Conservation (phyloP, 2,797 vertebrate species). For the Schizopygopsis malacanthus region DNA sequence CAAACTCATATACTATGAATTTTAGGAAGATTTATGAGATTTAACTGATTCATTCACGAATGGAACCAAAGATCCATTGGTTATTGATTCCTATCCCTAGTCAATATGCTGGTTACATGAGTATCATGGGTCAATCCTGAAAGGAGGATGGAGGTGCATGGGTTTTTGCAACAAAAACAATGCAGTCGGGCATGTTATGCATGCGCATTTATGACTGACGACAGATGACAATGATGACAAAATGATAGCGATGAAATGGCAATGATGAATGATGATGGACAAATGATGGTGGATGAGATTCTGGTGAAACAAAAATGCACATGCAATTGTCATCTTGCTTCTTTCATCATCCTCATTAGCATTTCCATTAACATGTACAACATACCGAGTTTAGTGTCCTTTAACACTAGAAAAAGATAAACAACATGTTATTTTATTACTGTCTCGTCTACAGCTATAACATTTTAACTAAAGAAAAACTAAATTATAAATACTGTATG, state of each 20-base stretch:
- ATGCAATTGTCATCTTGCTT: constrained; percentile 62
- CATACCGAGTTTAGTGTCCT: constrained; percentile 70
- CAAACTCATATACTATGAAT: neutral
- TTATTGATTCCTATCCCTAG: constrained; percentile 31
- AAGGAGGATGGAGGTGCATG: constrained; percentile 54
- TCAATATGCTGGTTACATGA: constrained; percentile 5
- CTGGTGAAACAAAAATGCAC: constrained; percentile 58
- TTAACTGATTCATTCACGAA: neutral
- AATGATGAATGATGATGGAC: constrained; percentile 47
- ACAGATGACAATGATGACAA: constrained; percentile 40
- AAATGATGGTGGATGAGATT: constrained; percentile 55
- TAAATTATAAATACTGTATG: neutral
- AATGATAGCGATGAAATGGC: constrained; percentile 44
- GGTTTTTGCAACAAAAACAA: constrained; percentile 40
- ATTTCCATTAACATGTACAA: constrained; percentile 59
- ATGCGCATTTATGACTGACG: constrained; percentile 54
- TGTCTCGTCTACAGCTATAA: constrained; percentile 1
- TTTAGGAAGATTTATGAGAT: neutral
- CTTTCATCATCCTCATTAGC: constrained; percentile 42
- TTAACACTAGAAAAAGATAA: constrained; percentile 75
- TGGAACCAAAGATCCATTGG: neutral
- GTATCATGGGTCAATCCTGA: constrained; percentile 49
- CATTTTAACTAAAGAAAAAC: neutral
- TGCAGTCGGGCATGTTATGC: constrained; percentile 53
- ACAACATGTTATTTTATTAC: constrained; percentile 66